Base-by-base conservation (phyloP, 2,113 vertebrate genomes). In the Halichoerus grypus region DNA sequence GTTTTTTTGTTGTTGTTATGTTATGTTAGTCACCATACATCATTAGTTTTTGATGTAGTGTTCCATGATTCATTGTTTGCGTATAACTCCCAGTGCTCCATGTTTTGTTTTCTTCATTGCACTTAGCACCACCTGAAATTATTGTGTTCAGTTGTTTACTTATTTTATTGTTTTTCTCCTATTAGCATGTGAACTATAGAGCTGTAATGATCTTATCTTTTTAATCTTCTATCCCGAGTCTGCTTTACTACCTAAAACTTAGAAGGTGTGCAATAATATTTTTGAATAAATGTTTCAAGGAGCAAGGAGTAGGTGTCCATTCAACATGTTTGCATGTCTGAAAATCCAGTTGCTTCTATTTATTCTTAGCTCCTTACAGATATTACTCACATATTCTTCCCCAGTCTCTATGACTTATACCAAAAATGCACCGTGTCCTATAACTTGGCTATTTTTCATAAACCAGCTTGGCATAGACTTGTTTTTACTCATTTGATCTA, bases 281-380 rank as follows among this genome's bases (percentile, higher is more conserved):
- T 93, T 33, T 85, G 57, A 89, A 57, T 59, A 74, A 96, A 59
- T 82, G 21, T 83, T 90, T 94, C 13, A 67, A 94, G 36, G 65
- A 88, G 7, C 36, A 71, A 65, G 51, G 15, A 71, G 51, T 42
- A 39, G 46, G 19, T 94, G 18, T 82, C 3, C 7, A 39, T n/a
- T 84, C 15, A 71, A 96, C 94, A 91, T 1, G 3, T 63, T 59
- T 39, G 5, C 55, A 16, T 22, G 7, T 71, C 51, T 55, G 51
- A 79, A 59, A 86, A 74, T 88, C 28, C 42, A 74, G 22, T 55
- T 42, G 31, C 5, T 12, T 6, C 61, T 91, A n/a, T 8, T 81
- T 84, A 13, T 21, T 77, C 39, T 61, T 65, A 26, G 26, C 91
- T 76, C 28, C 51, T 88, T 83, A 85, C 1, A 84, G 39, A 13